These are phyloP conservation scores for Thyatira batis DNA, from an alignment of 2,888 invertebrate species.

Conservation along the genomic window DNA sequence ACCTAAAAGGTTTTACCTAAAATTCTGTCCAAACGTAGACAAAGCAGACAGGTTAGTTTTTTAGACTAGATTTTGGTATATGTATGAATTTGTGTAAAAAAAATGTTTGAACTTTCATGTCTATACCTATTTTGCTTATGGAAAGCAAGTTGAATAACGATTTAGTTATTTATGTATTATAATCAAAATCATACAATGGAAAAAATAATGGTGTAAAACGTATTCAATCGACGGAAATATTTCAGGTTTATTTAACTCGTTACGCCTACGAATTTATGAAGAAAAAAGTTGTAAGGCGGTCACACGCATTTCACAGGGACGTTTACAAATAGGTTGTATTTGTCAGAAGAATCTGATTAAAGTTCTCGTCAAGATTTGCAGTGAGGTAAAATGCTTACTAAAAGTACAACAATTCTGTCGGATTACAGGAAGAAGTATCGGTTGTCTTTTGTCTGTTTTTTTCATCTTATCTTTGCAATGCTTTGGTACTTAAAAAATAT, in stretches of 20 bases:
- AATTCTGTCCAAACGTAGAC: no score
- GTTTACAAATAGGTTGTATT: constrained; percentile 52
- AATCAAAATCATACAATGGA: background rate
- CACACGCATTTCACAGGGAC: constrained; percentile 41
- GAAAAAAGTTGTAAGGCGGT: constrained; percentile 36
- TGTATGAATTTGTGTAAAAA: no score
- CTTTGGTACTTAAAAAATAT: background rate
- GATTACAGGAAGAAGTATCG: background rate
- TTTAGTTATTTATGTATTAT: no score
- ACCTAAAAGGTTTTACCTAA: no score
- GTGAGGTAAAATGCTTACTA: constrained; percentile 13
- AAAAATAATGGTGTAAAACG: background rate
- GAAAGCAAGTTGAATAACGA: no score
- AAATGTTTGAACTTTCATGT: no score
- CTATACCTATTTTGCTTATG: no score
- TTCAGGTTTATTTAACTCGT: background rate
- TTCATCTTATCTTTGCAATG: background rate
- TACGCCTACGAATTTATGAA: constrained; percentile 6
- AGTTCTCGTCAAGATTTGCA: constrained; percentile 46
- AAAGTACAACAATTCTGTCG: background rate
- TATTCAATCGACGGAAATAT: background rate
- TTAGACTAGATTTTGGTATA: no score
- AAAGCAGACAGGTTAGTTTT: no score
- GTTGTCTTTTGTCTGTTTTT: background rate
- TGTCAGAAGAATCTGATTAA: constrained; percentile 58